Base-by-base conservation (phyloP, 2,888 invertebrate genomes). In the Meghimatium bilineatum region DNA sequence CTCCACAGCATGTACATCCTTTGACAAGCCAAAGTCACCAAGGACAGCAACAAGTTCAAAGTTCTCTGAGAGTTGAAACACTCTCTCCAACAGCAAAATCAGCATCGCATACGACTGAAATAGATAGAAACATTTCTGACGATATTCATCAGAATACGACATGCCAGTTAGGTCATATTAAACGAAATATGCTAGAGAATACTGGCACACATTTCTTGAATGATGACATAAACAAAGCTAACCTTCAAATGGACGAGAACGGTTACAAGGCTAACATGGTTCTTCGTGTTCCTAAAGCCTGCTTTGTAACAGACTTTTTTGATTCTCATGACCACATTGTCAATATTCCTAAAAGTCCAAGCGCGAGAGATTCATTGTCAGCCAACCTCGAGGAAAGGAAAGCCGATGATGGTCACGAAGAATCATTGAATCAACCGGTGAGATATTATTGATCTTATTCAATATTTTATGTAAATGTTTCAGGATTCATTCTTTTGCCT, bases 211-310 rank as follows among this genome's bases (percentile, higher is more conserved):
- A 63, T n/a, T 29, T 38, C 14, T 23, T 26, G 12, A 60, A 66
- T 1, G 69, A 69, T 32, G 44, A n/a, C 3, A 2, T 52, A 29
- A 38, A 29, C 17, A 23, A 69, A 6, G 49, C 29, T 23, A 14
- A 67, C 17, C 2, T 10, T 36, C 52, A 52, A 10, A 29, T 36
- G 56, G 80, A 80, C 32, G 80, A 80, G 5, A 80, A 56, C 36
- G 80, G 80, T 0, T 80, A 80, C 80, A 8, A 32, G 20, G 52
- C 71, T 34, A 52, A 52, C 10, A 80, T 80, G 80, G 12, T 52
- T 20, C 36, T 80, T 8, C 49, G 71, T 29, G 56, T 80, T 12
- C 80, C 80, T 26, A 69, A 36, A n/a, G 29, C 49, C 14, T 80
- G 80, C 32, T 71, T 80, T 26, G 71, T 69, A 32, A 0, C 80